Evolutionary conservation across 2,113 vertebrate genomes (phyloP).

Genomic region (Coturnix japonica): DNA sequence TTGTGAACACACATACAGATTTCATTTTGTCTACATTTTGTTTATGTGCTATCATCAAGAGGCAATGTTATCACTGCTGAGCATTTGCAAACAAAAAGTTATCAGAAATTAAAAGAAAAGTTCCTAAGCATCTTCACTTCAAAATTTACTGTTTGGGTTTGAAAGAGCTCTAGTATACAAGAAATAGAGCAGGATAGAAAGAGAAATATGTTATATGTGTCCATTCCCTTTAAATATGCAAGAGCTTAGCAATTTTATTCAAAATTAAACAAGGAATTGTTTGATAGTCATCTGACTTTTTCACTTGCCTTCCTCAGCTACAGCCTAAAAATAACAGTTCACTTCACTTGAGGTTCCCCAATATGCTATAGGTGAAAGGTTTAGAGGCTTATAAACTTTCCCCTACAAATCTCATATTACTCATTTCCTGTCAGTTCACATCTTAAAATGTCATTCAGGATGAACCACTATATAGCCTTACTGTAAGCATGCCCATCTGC

Average conservation of each 20-base stretch:
- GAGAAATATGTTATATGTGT: neutral
- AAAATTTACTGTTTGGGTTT: neutral
- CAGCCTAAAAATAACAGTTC: neutral
- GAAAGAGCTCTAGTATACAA: neutral
- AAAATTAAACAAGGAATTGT: neutral
- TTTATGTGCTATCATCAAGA: neutral
- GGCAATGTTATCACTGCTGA: neutral
- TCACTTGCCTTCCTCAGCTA: neutral
- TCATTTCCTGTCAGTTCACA: constrained; percentile 20
- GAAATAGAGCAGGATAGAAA: neutral
- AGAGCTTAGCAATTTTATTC: neutral
- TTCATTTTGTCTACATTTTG: neutral
- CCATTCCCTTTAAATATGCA: neutral
- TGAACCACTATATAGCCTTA: constrained; percentile 37
- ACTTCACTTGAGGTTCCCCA: neutral
- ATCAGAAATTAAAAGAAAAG: neutral
- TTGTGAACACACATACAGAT: neutral
- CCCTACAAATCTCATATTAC: constrained; percentile 16
- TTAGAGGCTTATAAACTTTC: constrained; percentile 34
- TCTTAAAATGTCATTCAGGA: constrained; percentile 27
- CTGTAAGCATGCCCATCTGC: constrained; percentile 57
- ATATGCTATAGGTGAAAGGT: constrained; percentile 21
- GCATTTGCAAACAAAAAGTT: neutral
- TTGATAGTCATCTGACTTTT: neutral
- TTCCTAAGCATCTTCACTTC: neutral